phyloP scores from a whole-genome alignment of 2,888 invertebrate species.

The Euzophera pinguis region DNA sequence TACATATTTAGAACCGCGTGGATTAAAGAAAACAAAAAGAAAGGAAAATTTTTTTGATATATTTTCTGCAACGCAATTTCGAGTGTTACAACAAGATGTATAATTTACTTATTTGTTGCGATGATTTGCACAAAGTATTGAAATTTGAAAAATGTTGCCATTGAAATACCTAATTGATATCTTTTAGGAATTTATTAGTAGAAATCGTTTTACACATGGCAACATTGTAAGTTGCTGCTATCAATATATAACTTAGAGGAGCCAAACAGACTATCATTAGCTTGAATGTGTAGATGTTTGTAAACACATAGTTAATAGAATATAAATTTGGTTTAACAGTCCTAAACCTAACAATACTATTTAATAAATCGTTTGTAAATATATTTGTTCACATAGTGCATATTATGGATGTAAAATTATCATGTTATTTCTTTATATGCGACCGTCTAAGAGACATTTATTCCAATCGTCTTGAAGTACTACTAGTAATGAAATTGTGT shows the following conservation, averaged over 20 bases:
- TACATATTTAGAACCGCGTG: too few species aligned
- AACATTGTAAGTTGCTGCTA: constrained; percentile 31
- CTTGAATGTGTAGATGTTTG: constrained; percentile 25
- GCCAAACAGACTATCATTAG: constrained; percentile 23
- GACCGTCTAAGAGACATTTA: constrained; percentile 13
- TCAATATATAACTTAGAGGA: constrained; percentile 30
- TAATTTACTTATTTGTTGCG: constrained; percentile 18
- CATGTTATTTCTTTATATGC: constrained; percentile 19
- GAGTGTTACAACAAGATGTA: constrained; percentile 40
- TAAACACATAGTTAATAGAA: constrained; percentile 25
- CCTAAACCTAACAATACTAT: constrained; percentile 23
- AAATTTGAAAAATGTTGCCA: constrained; percentile 23
- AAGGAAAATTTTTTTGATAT: constrained; percentile 31
- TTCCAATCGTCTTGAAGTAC: neutral
- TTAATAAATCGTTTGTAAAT: constrained; percentile 38
- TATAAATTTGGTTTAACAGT: constrained; percentile 18
- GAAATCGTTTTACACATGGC: constrained; percentile 22
- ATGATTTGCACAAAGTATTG: constrained; percentile 53
- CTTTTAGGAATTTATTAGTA: too few species aligned
- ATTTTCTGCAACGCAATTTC: constrained; percentile 37
- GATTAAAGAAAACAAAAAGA: too few species aligned
- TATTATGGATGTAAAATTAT: constrained; percentile 28
- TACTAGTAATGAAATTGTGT: too few species aligned
- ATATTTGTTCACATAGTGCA: constrained; percentile 41
- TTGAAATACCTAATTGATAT: constrained; percentile 5